phyloP scores from a whole-genome alignment of 2,113 vertebrate genomes.

The Naja naja region DNA sequence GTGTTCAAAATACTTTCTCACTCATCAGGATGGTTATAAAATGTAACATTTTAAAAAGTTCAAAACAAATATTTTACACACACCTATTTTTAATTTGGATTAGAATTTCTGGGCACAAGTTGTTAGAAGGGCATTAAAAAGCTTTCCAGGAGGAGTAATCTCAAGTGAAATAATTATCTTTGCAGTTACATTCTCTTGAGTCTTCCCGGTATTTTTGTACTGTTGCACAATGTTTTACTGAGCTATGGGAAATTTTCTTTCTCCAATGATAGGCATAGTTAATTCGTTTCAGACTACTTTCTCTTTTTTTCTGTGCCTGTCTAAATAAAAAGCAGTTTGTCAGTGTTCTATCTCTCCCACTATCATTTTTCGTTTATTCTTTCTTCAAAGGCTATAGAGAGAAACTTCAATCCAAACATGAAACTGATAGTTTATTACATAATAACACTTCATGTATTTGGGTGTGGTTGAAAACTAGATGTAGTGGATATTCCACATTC shows the following conservation, averaged over 20 bases:
- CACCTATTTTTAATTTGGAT: not conserved
- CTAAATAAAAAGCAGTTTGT: not conserved
- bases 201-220: not conserved
- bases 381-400: not conserved
- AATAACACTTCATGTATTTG: not conserved
- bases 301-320: not conserved
- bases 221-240: not conserved
- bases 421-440: not conserved
- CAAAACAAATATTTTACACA: not conserved
- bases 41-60: not conserved
- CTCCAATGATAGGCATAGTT: not conserved
- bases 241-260: not conserved
- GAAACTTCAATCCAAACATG: not conserved
- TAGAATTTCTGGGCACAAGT: not conserved
- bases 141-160: not conserved
- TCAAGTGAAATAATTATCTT: not conserved
- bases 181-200: not conserved
- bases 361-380: not conserved
- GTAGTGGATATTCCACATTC: not conserved
- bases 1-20: not conserved
- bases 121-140: not conserved
- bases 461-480: not conserved
- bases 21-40: not conserved
- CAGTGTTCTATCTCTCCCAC: constrained; percentile 3
- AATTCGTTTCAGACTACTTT: constrained; percentile 8